Base-by-base conservation (phyloP, 2,888 invertebrate species). In the Stictocephala bisonia region DNA sequence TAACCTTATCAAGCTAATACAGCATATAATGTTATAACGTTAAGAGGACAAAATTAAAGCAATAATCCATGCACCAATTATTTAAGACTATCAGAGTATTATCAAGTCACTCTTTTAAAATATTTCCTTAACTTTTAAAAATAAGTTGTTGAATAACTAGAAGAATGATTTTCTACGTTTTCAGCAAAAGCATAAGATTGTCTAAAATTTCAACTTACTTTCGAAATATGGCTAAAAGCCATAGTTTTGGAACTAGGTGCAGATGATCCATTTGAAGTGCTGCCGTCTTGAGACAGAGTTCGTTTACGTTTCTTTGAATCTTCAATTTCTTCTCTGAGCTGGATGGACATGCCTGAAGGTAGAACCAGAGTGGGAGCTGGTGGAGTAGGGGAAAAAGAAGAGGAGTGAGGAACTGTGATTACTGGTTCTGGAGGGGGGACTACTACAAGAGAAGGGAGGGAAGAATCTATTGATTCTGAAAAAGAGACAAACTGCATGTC, bases 261-360 rank as follows among this genome's bases (percentile, higher is more conserved):
- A 6, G 40, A 15, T n/a, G 18, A 6, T 2, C 31, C 31, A n/a
- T n/a, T n/a, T 1, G 31, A 31, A 15, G 9, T 26, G 13, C 40
- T 22, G 9, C 22, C n/a, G 22, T 26, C 27, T 26, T 71, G 58
- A 4, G 58, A 44, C 1, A 58, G 24, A 13, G 70, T 41, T 3
- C 70, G 56, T 35, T 71, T 71, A 26, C 70, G 56, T 15, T 58
- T 71, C 58, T 71, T 71, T 13, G 70, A 18, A 7, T 51, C 51
- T 22, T 20, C 40, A 2, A 18, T 40, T 3, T 48, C 53, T 3
- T 70, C 70, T 3, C 48, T 41, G 11, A 58, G 40, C 48, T 71
- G 56, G 11, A 58, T 26, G 2, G 70, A 71, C 70, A 71, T 71
- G n/a, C 58, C 48, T n/a, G 70, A 44, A n/a, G 70, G 56, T 7